Percentiles rank a stretch among this genome's conserved stretches.
Conservation (phyloP, 2,797 vertebrate genomes). For the Melanotaenia pygmaea region DNA sequence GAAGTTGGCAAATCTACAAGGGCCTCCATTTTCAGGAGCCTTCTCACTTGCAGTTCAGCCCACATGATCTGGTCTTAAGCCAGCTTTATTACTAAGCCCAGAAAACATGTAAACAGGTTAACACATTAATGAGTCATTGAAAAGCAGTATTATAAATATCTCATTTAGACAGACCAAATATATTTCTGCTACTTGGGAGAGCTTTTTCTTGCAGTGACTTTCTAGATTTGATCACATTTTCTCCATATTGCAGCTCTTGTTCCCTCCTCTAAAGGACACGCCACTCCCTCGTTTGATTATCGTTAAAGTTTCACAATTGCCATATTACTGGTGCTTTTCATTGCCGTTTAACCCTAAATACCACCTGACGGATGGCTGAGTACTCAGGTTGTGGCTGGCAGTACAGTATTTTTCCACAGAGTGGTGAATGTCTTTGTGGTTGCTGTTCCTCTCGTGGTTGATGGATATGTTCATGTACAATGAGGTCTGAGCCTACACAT, state of each 20-base stretch:
- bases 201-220: no score
- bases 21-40: no score
- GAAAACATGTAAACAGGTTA: no score
- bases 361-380: conserved; percentile 30
- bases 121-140: no score
- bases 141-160: no score
- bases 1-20: no score
- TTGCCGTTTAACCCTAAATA: conserved; percentile 37
- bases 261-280: not conserved
- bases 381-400: conserved; percentile 46
- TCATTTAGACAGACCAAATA: no score
- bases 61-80: no score
- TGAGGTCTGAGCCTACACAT: conserved; percentile 72
- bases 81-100: no score
- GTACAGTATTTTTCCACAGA: conserved; percentile 69
- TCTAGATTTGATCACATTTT: conserved; percentile 23
- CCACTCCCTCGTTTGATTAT: conserved; percentile 30
- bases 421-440: conserved; percentile 65
- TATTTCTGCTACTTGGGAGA: not conserved
- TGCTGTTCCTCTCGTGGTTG: conserved; percentile 62
- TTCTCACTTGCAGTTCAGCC: no score
- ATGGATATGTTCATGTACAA: conserved; percentile 68
- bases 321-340: conserved; percentile 37
- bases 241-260: not conserved
- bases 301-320: conserved; percentile 27